These are phyloP conservation scores for Dermolepida albohirtum DNA, from an alignment of 2,888 invertebrate genomes.

Conservation along the genomic window DNA sequence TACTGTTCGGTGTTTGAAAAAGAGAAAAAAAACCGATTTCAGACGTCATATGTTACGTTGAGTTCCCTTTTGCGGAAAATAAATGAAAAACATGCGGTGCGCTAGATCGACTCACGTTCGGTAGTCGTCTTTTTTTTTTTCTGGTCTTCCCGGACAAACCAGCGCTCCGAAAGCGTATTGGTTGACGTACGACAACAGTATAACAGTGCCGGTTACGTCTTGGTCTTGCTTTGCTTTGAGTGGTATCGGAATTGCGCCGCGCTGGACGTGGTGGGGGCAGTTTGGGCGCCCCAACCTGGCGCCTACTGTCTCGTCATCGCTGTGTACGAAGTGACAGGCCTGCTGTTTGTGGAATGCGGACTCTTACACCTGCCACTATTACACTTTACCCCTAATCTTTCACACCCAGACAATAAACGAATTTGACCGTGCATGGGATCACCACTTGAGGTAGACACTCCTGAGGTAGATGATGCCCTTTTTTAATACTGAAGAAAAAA, in stretches of 20 bases:
- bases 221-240: conserved; percentile 52
- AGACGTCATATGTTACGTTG: too few relatives aligned
- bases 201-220: conserved; percentile 49
- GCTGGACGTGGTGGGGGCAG: conserved; percentile 65
- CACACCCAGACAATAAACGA: conserved; percentile 35
- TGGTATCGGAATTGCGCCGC: conserved; percentile 63
- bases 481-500: not conserved
- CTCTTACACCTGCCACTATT: conserved; percentile 55
- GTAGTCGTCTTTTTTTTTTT: not conserved
- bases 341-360: conserved; percentile 67
- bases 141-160: not conserved
- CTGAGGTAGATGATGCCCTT: not conserved
- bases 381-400: conserved; percentile 49
- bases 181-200: too few relatives aligned
- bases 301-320: conserved; percentile 68
- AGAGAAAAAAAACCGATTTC: too few relatives aligned
- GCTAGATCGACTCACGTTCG: not conserved
- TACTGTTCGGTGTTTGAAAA: too few relatives aligned
- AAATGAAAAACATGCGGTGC: conserved; percentile 3
- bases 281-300: conserved; percentile 71
- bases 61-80: too few relatives aligned
- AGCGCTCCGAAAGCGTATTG: not conserved
- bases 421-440: conserved; percentile 9
- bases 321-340: conserved; percentile 69
- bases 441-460: conserved; percentile 3